Evolutionary conservation across 2,797 vertebrate species (phyloP).

Genomic region (Ceryle rudis): DNA sequence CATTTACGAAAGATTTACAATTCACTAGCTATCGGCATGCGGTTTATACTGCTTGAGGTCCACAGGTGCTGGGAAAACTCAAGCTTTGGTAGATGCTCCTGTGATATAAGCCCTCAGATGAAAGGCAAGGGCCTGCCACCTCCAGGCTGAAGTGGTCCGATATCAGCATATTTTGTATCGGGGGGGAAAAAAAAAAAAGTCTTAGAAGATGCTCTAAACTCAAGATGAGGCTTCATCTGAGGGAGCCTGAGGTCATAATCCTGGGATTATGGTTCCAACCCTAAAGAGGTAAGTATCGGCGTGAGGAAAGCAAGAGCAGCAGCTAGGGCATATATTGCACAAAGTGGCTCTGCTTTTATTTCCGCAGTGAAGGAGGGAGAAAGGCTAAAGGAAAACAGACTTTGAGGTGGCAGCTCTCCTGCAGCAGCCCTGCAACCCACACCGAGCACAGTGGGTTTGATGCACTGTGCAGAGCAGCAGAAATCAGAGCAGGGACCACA

Average conservation of each 20-base stretch:
- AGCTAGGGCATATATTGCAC: fast-evolving
- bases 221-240: background rate
- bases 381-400: background rate
- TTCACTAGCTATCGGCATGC: fast-evolving
- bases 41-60: background rate
- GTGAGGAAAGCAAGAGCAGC: background rate
- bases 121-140: background rate
- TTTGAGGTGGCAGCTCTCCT: background rate
- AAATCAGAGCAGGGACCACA: constrained; percentile 28
- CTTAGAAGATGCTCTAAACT: background rate
- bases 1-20: background rate
- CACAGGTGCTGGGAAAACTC: background rate
- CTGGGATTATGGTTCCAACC: background rate
- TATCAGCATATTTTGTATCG: background rate
- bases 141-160: background rate
- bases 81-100: background rate
- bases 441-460: fast-evolving
- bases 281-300: background rate
- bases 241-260: background rate
- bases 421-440: background rate
- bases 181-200: background rate
- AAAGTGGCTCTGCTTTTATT: fast-evolving
- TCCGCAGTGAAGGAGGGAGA: background rate
- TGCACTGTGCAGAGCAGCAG: background rate
- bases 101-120: background rate